A percentile compares a stretch with the other conserved stretches of the same genome.
Evolutionary conservation across 2,113 vertebrate species (phyloP).

Genomic region (Epinephelus fuscoguttatus): DNA sequence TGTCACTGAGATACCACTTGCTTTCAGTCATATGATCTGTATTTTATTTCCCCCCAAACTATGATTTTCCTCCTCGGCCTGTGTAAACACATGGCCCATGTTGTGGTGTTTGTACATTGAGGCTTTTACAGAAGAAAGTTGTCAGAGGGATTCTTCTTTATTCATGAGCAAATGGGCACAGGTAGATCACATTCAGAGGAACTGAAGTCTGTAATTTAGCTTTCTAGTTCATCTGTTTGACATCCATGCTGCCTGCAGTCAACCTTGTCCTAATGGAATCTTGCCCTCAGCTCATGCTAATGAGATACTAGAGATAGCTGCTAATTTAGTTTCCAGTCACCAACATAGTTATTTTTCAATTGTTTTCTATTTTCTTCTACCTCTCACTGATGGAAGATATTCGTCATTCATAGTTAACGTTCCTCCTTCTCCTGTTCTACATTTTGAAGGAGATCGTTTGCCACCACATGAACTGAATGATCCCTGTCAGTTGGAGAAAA

Average conservation of each 20-base stretch:
- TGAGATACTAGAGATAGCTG: neutral
- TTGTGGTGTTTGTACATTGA: neutral
- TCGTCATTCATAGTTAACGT: neutral
- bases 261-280: neutral
- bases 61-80: neutral
- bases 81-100: conserved; percentile 2
- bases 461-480: neutral
- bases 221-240: neutral
- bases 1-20: conserved; percentile 19
- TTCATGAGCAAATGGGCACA: neutral
- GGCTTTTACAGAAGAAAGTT: neutral
- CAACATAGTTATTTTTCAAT: neutral
- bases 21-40: conserved; percentile 6
- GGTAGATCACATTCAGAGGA: neutral
- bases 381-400: neutral
- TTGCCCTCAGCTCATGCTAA: neutral
- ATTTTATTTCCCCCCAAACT: neutral
- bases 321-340: neutral
- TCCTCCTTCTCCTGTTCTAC: neutral
- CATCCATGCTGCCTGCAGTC: neutral
- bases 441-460: neutral
- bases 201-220: neutral
- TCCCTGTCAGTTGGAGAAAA: neutral
- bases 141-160: neutral
- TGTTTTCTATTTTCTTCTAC: neutral